Evolutionary conservation across 2,113 vertebrate genomes (phyloP).

Genomic region (Pelvicachromis taeniatus): DNA sequence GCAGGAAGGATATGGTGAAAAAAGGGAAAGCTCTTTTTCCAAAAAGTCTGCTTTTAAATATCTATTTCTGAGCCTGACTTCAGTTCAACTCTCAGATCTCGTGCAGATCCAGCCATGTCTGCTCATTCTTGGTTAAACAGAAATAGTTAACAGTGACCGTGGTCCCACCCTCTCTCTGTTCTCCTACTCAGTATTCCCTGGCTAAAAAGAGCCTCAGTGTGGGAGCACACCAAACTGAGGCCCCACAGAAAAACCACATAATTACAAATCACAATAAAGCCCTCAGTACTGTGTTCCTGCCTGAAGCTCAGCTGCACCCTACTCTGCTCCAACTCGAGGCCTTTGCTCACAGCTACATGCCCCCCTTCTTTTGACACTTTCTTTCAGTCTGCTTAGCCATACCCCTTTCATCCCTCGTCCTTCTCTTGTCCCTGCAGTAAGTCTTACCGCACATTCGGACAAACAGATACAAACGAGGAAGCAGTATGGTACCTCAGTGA

Average conservation of each 20-base stretch:
- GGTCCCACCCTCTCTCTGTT: conserved; percentile 57
- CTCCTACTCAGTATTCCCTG: conserved; percentile 57
- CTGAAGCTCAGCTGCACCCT: conserved; percentile 67
- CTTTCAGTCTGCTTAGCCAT: conserved; percentile 6
- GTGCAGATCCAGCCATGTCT: neutral
- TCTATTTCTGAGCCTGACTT: neutral
- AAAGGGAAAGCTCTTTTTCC: neutral
- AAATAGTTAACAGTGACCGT: conserved; percentile 48
- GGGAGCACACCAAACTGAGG: conserved; percentile 66
- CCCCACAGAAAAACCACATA: conserved; percentile 72
- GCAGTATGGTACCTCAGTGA: neutral
- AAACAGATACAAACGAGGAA: neutral
- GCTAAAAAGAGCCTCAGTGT: conserved; percentile 67
- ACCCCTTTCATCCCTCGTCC: neutral
- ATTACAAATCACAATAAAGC: conserved; percentile 78
- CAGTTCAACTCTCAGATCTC: neutral
- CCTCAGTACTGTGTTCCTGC: conserved; percentile 57
- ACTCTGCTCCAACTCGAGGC: conserved; percentile 36
- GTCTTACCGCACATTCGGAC: neutral
- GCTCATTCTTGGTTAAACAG: conserved; percentile 28
- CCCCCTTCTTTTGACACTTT: neutral
- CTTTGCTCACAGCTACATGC: neutral
- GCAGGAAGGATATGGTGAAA: neutral
- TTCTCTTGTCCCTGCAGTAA: neutral
- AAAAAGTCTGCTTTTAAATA: neutral